Conservation (phyloP, 2,888 invertebrate genomes). For the Bugula neritina region DNA sequence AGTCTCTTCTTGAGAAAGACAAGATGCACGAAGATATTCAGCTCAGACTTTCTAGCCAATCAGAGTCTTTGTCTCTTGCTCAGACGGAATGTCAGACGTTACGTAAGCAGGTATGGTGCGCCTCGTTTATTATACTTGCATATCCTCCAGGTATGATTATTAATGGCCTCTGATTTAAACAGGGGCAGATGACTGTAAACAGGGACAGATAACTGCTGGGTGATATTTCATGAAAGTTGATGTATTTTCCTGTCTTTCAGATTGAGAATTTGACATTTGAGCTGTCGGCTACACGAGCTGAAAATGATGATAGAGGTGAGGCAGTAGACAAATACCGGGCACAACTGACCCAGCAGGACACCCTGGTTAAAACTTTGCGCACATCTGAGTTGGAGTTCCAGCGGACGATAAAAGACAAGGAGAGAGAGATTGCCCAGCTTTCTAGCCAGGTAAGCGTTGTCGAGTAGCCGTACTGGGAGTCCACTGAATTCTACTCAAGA, state of each 20-base stretch:
- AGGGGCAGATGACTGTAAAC: too few relatives aligned
- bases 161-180: too few relatives aligned
- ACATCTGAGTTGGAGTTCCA: constrained; percentile 34
- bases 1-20: constrained; percentile 29
- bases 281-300: constrained; percentile 35
- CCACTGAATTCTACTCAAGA: too few relatives aligned
- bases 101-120: constrained; percentile 15
- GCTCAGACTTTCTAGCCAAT: constrained; percentile 5
- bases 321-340: not conserved
- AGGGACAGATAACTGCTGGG: too few relatives aligned
- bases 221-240: too few relatives aligned
- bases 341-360: not conserved
- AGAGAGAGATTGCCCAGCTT: constrained; percentile 36
- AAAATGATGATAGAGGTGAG: constrained; percentile 35
- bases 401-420: constrained; percentile 33
- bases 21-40: constrained; percentile 20
- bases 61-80: constrained; percentile 24
- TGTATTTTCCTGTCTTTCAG: constrained; percentile 39
- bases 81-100: constrained; percentile 26
- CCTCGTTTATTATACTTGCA: not conserved
- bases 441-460: constrained; percentile 5
- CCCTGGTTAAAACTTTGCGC: not conserved
- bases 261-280: constrained; percentile 42
- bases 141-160: too few relatives aligned
- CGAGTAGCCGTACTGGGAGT: too few relatives aligned